Evolutionary conservation across 2,113 vertebrate species (phyloP).

Genomic region (Benitochromis conjunctus): DNA sequence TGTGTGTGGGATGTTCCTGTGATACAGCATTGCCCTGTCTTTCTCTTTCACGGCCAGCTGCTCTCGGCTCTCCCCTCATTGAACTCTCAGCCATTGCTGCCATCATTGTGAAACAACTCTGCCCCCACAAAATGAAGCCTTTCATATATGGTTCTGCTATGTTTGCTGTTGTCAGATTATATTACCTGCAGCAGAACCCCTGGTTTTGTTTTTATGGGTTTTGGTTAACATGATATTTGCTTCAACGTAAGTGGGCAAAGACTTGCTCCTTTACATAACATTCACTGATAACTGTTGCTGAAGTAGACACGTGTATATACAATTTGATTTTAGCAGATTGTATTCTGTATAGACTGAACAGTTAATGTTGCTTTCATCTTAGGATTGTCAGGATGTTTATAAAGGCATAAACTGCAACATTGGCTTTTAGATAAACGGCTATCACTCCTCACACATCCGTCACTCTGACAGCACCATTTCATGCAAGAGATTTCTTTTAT

Average conservation of each 20-base stretch:
- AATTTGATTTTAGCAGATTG: background rate
- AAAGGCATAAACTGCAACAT: background rate
- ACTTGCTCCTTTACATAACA: background rate
- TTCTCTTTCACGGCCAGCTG: conserved; percentile 17
- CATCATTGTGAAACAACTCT: conserved; percentile 24
- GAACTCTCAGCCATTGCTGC: conserved; percentile 7
- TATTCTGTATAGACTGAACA: background rate
- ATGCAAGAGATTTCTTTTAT: background rate
- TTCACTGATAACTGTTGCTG: background rate
- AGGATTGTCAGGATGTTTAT: background rate
- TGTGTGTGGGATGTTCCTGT: conserved; percentile 54
- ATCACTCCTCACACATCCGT: background rate
- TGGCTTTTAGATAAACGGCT: background rate
- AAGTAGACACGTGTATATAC: background rate
- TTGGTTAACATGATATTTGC: background rate
- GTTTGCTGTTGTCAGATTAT: background rate
- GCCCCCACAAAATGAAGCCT: background rate
- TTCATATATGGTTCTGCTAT: conserved; percentile 2
- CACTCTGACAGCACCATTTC: background rate
- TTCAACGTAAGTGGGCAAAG: background rate
- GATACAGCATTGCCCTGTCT: conserved; percentile 3
- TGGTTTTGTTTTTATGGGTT: background rate
- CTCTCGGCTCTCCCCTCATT: conserved; percentile 35
- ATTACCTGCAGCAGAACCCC: background rate
- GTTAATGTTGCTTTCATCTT: background rate